phyloP scores from a whole-genome alignment of 1,140 invertebrate genomes.

The Drosophila obscura region DNA sequence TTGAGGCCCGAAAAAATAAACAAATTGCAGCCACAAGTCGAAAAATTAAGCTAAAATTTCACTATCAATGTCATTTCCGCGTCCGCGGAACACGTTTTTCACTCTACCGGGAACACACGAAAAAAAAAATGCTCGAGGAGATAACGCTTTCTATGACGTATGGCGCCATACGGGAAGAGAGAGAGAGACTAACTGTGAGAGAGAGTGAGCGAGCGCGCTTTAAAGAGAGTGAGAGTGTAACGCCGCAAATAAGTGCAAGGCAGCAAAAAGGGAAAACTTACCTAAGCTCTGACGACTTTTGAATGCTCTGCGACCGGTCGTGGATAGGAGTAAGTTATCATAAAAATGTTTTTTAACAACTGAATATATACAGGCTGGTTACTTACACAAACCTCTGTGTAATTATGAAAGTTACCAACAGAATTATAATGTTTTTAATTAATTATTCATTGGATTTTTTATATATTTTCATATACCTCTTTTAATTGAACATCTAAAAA shows the following conservation, averaged over 20 bases:
- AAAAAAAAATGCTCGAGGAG: conserved; percentile 42
- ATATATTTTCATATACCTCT: too few relatives aligned
- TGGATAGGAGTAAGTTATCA: too few relatives aligned
- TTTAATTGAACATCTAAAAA: too few relatives aligned
- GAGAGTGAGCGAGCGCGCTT: conserved; percentile 11
- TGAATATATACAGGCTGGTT: too few relatives aligned
- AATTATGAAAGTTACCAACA: too few relatives aligned
- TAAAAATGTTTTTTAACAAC: neutral
- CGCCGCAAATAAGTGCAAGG: conserved; percentile 14
- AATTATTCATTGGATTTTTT: too few relatives aligned
- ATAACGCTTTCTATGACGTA: conserved; percentile 51
- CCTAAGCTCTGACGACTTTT: neutral
- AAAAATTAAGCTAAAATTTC: conserved; percentile 55
- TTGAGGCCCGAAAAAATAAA: conserved; percentile 6
- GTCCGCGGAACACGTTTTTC: conserved; percentile 69
- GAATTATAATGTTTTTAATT: too few relatives aligned
- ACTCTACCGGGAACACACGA: conserved; percentile 48
- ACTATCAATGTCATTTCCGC: conserved; percentile 81
- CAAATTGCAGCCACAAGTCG: conserved; percentile 21
- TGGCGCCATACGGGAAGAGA: conserved; percentile 18
- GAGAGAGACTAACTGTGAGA: conserved; percentile 17
- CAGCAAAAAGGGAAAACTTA: conserved; percentile 55
- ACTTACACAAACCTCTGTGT: too few relatives aligned
- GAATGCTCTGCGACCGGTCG: neutral
- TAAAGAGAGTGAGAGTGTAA: conserved; percentile 32